Evolutionary conservation across 2,888 invertebrate genomes (phyloP).

Genomic region (Ormia ochracea): DNA sequence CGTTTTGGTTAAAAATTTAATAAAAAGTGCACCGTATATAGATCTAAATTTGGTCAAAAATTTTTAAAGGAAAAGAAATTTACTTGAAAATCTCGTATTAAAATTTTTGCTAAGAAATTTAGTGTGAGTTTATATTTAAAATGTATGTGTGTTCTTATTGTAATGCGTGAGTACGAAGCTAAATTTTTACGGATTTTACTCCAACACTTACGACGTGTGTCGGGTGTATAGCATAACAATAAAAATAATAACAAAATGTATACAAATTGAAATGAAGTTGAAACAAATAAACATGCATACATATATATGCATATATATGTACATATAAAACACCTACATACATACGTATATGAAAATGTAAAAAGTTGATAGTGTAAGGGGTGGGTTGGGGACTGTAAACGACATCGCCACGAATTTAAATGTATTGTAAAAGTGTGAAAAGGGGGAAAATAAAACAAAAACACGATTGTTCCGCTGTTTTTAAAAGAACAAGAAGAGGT

Average conservation of each 20-base stretch:
- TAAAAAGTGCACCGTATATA: constrained; percentile 22
- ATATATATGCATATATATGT: not conserved
- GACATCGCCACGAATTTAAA: constrained; percentile 39
- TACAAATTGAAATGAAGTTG: constrained; percentile 52
- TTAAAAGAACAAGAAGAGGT: constrained; percentile 29
- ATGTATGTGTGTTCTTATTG: constrained; percentile 33
- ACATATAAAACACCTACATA: not conserved
- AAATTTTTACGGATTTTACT: constrained; percentile 54
- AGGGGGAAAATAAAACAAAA: constrained; percentile 20
- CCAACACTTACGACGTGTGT: constrained; percentile 49
- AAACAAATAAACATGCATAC: constrained; percentile 15
- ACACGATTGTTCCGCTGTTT: constrained; percentile 40
- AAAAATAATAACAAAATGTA: constrained; percentile 46
- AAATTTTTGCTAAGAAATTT: constrained; percentile 55
- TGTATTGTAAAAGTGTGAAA: constrained; percentile 15
- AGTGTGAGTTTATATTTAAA: constrained; percentile 43
- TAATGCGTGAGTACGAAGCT: constrained; percentile 58
- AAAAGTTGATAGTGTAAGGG: constrained; percentile 21
- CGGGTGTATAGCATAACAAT: constrained; percentile 46
- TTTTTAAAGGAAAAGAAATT: constrained; percentile 30
- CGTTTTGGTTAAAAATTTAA: not conserved
- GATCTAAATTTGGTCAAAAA: constrained; percentile 6
- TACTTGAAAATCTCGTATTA: constrained; percentile 43
- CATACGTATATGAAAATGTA: constrained; percentile 7
- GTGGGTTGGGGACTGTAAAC: constrained; percentile 39